Evolutionary conservation across 2,797 vertebrate genomes (phyloP).

Genomic region (Hydrolagus colliei): DNA sequence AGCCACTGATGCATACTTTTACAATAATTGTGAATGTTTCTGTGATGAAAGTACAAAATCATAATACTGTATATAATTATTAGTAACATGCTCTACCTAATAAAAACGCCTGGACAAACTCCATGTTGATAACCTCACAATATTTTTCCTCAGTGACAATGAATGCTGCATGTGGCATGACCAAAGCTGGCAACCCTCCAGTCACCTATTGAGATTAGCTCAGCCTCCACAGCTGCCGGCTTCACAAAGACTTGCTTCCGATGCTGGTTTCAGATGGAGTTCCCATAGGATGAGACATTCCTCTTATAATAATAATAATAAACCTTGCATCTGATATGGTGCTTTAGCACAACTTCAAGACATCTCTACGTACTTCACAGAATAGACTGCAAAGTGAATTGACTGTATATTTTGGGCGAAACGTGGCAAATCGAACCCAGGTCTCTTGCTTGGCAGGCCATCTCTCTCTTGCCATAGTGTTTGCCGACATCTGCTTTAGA

Average conservation of each 20-base stretch:
- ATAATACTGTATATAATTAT: constrained; percentile 17
- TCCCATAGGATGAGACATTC: too few species aligned
- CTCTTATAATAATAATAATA: too few species aligned
- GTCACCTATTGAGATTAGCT: constrained; percentile 16
- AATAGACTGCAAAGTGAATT: too few species aligned
- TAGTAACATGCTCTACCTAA: constrained; percentile 15
- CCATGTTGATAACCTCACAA: constrained; percentile 23
- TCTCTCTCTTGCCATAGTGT: too few species aligned
- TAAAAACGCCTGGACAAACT: constrained; percentile 25
- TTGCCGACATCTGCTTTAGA: too few species aligned
- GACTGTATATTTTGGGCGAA: too few species aligned
- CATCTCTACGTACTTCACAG: too few species aligned
- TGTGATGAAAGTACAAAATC: constrained; percentile 14
- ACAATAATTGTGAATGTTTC: constrained; percentile 15
- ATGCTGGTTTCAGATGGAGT: constrained; percentile 7
- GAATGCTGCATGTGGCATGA: constrained; percentile 8
- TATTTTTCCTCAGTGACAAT: constrained; percentile 24
- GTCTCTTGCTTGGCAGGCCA: too few species aligned
- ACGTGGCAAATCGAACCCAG: too few species aligned
- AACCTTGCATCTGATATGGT: too few species aligned
- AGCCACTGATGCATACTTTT: neutral
- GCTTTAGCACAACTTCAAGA: too few species aligned
- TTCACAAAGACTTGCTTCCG: constrained; percentile 14
- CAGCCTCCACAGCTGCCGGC: constrained; percentile 24
- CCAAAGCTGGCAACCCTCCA: constrained; percentile 12